These are phyloP conservation scores for Dendroctonus valens DNA, from an alignment of 1,140 invertebrate genomes.

Conservation along the genomic window DNA sequence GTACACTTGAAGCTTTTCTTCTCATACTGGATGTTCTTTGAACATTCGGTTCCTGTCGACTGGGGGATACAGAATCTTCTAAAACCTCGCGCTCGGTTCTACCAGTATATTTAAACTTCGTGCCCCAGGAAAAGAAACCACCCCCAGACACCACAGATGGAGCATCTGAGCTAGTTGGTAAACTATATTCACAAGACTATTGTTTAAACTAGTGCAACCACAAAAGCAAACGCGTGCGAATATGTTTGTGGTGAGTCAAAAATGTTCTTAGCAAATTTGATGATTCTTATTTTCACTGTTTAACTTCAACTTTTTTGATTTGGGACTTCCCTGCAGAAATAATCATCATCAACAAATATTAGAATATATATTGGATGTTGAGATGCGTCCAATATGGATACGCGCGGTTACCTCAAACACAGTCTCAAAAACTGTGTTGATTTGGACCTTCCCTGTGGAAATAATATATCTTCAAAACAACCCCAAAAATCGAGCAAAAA, in stretches of 20 bases:
- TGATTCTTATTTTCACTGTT: no score
- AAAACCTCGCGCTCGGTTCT: constrained; percentile 85
- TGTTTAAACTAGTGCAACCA: constrained; percentile 23
- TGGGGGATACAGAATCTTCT: constrained; percentile 62
- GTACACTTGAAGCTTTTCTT: constrained; percentile 79
- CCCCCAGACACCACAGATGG: constrained; percentile 85
- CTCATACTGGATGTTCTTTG: constrained; percentile 62
- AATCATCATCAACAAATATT: no score
- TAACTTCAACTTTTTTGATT: no score
- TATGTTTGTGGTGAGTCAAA: not conserved
- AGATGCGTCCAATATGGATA: no score
- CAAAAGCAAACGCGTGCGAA: constrained; percentile 13
- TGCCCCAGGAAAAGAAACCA: constrained; percentile 91
- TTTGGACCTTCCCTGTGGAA: no score
- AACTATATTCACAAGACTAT: constrained; percentile 55
- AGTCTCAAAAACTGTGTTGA: no score
- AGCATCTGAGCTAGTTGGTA: constrained; percentile 83
- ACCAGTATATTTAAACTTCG: constrained; percentile 89
- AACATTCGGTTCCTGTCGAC: constrained; percentile 60
- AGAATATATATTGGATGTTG: no score
- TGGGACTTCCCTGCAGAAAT: no score
- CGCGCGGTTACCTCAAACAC: no score
- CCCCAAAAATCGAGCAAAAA: no score
- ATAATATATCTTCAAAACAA: no score
- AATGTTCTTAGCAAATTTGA: no score